Percentiles rank a stretch among this genome's conserved stretches.
phyloP scores from a whole-genome alignment of 2,113 vertebrate species.

The Nycticryphes semicollaris region DNA sequence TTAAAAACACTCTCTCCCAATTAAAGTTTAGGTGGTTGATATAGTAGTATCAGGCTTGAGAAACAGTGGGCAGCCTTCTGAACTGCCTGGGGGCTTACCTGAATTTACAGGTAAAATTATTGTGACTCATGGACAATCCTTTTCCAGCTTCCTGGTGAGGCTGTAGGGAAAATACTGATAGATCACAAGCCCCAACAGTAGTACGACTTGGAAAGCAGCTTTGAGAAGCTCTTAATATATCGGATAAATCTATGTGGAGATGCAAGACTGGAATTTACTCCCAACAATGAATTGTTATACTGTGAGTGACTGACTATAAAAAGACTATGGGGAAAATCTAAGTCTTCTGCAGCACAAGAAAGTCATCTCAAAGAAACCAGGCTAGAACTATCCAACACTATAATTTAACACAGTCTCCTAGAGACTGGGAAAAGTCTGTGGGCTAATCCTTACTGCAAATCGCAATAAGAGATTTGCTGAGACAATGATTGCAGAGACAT shows the following conservation, averaged over 20 bases:
- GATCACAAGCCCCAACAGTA: background rate
- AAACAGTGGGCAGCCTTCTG: background rate
- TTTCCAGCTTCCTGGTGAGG: background rate
- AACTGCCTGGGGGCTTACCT: background rate
- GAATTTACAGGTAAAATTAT: constrained; percentile 2
- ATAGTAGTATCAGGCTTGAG: background rate
- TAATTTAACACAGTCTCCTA: background rate
- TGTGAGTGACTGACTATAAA: background rate
- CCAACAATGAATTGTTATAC: background rate
- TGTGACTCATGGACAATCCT: background rate
- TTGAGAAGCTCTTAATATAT: background rate
- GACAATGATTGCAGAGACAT: background rate
- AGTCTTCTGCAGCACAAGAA: background rate
- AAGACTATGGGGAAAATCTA: background rate
- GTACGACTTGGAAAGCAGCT: background rate
- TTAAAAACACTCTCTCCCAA: background rate
- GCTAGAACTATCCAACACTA: background rate
- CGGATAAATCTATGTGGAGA: background rate
- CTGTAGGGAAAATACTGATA: background rate
- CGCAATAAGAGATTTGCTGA: background rate
- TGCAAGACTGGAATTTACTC: background rate
- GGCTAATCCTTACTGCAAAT: background rate
- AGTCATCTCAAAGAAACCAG: background rate
- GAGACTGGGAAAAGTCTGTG: background rate
- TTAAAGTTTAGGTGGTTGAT: background rate